A percentile compares a stretch with the other conserved stretches of the same genome.
phyloP scores from a whole-genome alignment of 1,140 invertebrate genomes.

The Cephus cinctus region DNA sequence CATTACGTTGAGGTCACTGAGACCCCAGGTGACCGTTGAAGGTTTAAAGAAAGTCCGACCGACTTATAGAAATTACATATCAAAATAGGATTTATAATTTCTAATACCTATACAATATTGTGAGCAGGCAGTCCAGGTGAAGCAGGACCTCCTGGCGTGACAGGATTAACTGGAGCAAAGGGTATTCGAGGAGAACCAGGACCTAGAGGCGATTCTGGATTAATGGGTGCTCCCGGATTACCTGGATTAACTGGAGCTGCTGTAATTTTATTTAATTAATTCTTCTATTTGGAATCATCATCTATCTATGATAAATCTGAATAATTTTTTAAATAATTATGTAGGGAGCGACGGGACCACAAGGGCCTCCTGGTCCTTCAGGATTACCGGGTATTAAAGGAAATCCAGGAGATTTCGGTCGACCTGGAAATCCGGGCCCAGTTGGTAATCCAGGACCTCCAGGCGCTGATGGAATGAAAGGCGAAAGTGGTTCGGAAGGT shows the following conservation, averaged over 20 bases:
- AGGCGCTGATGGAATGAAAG: slow-evolving; percentile 69
- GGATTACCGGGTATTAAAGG: slow-evolving; percentile 76
- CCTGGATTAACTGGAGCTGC: slow-evolving; percentile 25
- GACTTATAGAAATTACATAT: too few relatives aligned
- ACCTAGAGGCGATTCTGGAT: slow-evolving; percentile 67
- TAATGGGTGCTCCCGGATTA: slow-evolving; percentile 30
- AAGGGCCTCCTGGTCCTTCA: slow-evolving; percentile 63
- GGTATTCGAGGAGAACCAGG: slow-evolving; percentile 75
- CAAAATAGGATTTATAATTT: too few relatives aligned
- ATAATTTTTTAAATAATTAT: slow-evolving; percentile 2
- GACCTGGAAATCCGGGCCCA: slow-evolving; percentile 67
- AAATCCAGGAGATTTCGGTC: slow-evolving; percentile 69
- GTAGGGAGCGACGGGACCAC: slow-evolving; percentile 59
- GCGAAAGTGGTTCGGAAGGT: slow-evolving; percentile 70
- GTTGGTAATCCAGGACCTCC: slow-evolving; percentile 67
- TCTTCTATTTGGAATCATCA: too few relatives aligned
- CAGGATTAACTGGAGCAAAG: slow-evolving; percentile 68
- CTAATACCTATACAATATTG: too few relatives aligned
- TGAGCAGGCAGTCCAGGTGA: slow-evolving; percentile 58
- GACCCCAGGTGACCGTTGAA: too few relatives aligned
- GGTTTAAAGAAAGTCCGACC: too few relatives aligned
- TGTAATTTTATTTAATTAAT: slow-evolving; percentile 14
- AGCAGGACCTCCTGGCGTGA: slow-evolving; percentile 63
- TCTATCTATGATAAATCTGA: not conserved
- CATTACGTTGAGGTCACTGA: too few relatives aligned